phyloP scores from a whole-genome alignment of 2,888 invertebrate genomes.

The Ptilodon capucinus region DNA sequence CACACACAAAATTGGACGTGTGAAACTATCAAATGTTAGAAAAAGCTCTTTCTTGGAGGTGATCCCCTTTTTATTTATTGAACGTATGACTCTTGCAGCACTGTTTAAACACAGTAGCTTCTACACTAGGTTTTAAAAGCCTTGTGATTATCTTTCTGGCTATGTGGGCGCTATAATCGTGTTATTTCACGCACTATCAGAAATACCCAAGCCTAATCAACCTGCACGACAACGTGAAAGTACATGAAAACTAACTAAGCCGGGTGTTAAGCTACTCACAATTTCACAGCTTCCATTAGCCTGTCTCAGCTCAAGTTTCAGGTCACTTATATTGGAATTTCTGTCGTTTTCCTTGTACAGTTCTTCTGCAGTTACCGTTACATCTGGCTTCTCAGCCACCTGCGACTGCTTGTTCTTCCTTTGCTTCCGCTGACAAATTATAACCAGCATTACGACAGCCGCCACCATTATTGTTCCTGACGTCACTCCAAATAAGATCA shows the following conservation, averaged over 20 bases:
- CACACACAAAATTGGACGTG: too few relatives aligned
- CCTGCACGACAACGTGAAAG: too few relatives aligned
- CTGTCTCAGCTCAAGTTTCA: constrained; percentile 94
- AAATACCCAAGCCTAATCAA: too few relatives aligned
- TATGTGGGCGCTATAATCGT: too few relatives aligned
- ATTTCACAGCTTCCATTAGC: constrained; percentile 90
- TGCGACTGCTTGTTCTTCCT: constrained; percentile 79
- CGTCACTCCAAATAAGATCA: constrained; percentile 92
- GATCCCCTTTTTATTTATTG: too few relatives aligned
- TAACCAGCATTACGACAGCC: constrained; percentile 91
- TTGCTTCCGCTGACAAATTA: constrained; percentile 88
- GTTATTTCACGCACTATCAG: too few relatives aligned
- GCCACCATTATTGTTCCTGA: constrained; percentile 94
- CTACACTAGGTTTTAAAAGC: too few relatives aligned
- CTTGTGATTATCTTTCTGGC: too few relatives aligned
- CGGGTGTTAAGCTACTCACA: constrained; percentile 66
- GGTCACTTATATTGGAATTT: constrained; percentile 95
- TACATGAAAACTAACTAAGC: background rate
- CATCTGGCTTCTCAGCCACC: constrained; percentile 83
- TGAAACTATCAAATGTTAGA: too few relatives aligned
- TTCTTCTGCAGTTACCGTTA: constrained; percentile 74
- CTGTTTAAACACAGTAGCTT: too few relatives aligned
- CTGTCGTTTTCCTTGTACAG: constrained; percentile 90
- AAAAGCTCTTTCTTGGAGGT: too few relatives aligned
- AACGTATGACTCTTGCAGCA: too few relatives aligned